Conservation (phyloP, 1,140 invertebrate genomes). For the Mya arenaria region DNA sequence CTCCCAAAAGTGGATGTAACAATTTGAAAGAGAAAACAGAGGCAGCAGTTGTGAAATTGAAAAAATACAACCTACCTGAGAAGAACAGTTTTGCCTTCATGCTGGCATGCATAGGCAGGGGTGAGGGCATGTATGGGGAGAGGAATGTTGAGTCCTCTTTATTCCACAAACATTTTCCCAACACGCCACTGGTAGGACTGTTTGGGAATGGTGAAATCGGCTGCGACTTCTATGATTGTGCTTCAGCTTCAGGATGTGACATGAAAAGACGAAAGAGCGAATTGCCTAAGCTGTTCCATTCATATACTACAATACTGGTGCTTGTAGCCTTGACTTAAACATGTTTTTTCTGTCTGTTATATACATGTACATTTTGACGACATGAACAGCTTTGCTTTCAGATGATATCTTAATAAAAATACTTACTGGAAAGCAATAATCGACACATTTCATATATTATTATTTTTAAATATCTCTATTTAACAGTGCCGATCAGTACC, state of each 20-base stretch:
- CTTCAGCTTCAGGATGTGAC: neutral
- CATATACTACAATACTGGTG: slow-evolving; percentile 78
- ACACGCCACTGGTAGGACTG: slow-evolving; percentile 84
- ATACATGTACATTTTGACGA: too few relatives aligned
- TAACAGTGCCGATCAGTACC: too few relatives aligned
- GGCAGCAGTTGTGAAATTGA: slow-evolving; percentile 72
- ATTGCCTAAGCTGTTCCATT: slow-evolving; percentile 70
- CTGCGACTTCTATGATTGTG: slow-evolving; percentile 62
- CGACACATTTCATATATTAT: too few relatives aligned
- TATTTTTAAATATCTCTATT: too few relatives aligned
- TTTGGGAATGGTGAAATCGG: slow-evolving; percentile 86
- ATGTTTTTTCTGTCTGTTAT: too few relatives aligned
- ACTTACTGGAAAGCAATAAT: too few relatives aligned
- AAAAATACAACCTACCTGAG: slow-evolving; percentile 74
- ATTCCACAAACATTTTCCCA: slow-evolving; percentile 84
- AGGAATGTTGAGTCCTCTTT: slow-evolving; percentile 83
- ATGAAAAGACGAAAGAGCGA: slow-evolving; percentile 27
- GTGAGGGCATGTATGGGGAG: slow-evolving; percentile 77
- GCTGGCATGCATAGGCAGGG: slow-evolving; percentile 84
- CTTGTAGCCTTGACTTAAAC: slow-evolving; percentile 68
- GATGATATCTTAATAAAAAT: too few relatives aligned
- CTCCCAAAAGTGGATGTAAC: neutral
- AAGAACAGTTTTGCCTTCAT: slow-evolving; percentile 83
- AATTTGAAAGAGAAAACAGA: neutral
- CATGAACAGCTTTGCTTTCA: too few relatives aligned